Conservation (phyloP, 2,113 vertebrate genomes). For the Benitochromis conjunctus region DNA sequence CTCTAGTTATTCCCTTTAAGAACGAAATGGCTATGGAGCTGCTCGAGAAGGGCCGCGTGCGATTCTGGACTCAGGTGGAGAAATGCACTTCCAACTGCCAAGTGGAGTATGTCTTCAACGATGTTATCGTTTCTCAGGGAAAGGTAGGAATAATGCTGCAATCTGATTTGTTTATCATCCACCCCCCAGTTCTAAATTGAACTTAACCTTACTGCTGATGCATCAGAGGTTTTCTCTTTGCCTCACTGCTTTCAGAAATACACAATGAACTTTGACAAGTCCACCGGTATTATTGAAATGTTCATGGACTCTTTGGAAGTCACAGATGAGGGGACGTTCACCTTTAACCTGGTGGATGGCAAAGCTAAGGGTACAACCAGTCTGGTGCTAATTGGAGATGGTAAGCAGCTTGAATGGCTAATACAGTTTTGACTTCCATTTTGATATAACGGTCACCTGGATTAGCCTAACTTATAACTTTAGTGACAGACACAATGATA, state of each 20-base stretch:
- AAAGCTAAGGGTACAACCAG: slow-evolving; percentile 93
- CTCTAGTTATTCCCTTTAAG: slow-evolving; percentile 84
- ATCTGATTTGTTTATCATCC: background rate
- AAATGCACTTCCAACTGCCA: slow-evolving; percentile 84
- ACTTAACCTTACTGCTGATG: background rate
- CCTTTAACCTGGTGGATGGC: slow-evolving; percentile 94
- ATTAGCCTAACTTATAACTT: background rate
- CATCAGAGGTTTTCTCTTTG: background rate
- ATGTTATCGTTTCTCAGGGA: slow-evolving; percentile 84
- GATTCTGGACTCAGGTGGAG: slow-evolving; percentile 93
- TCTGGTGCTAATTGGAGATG: slow-evolving; percentile 92
- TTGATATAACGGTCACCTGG: background rate
- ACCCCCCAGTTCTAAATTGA: background rate
- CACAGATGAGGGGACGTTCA: slow-evolving; percentile 93
- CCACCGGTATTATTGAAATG: slow-evolving; percentile 90
- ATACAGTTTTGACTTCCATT: background rate
- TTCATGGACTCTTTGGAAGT: slow-evolving; percentile 92
- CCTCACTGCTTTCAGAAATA: slow-evolving; percentile 82
- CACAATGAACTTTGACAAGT: slow-evolving; percentile 87
- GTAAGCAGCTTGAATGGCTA: slow-evolving; percentile 59
- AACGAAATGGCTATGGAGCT: slow-evolving; percentile 90
- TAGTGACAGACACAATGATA: background rate
- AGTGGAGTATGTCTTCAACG: slow-evolving; percentile 90
- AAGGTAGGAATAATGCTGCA: slow-evolving; percentile 69
- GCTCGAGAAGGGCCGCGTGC: slow-evolving; percentile 92